Evolutionary conservation across 2,888 invertebrate genomes (phyloP).

Genomic region (Pterostichus niger): DNA sequence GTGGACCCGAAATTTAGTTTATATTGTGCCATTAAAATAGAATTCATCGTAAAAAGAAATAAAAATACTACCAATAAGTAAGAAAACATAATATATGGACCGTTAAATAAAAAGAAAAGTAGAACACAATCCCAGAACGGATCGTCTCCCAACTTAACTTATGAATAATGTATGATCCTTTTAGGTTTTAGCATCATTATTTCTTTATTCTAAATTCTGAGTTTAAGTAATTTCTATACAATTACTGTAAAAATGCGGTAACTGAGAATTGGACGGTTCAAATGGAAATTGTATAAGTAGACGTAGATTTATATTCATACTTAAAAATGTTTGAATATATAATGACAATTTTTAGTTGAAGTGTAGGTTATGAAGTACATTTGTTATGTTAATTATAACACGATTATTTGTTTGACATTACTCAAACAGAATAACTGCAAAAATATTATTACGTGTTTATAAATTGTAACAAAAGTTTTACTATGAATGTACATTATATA

Average conservation of each 20-base stretch:
- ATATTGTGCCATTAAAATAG: background rate
- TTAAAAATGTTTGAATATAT: too few species aligned
- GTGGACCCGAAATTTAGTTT: too few species aligned
- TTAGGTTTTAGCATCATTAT: background rate
- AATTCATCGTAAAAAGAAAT: background rate
- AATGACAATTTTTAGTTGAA: too few species aligned
- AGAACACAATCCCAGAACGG: conserved; percentile 32
- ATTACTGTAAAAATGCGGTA: background rate
- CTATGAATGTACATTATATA: too few species aligned
- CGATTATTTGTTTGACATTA: too few species aligned
- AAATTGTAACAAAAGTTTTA: too few species aligned
- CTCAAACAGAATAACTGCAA: too few species aligned
- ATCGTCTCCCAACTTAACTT: conserved; percentile 24
- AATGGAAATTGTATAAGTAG: too few species aligned
- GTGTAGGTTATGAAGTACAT: too few species aligned
- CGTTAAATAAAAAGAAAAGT: conserved; percentile 40
- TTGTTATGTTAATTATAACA: too few species aligned
- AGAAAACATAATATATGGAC: conserved; percentile 23
- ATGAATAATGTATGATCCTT: conserved; percentile 37
- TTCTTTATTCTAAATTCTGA: conserved; percentile 23
- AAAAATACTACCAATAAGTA: background rate
- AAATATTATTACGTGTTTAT: too few species aligned
- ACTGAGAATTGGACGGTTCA: background rate
- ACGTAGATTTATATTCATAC: too few species aligned
- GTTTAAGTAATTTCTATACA: conserved; percentile 14